Conservation (phyloP, 2,797 vertebrate species). For the Chaetophractus vellerosus region DNA sequence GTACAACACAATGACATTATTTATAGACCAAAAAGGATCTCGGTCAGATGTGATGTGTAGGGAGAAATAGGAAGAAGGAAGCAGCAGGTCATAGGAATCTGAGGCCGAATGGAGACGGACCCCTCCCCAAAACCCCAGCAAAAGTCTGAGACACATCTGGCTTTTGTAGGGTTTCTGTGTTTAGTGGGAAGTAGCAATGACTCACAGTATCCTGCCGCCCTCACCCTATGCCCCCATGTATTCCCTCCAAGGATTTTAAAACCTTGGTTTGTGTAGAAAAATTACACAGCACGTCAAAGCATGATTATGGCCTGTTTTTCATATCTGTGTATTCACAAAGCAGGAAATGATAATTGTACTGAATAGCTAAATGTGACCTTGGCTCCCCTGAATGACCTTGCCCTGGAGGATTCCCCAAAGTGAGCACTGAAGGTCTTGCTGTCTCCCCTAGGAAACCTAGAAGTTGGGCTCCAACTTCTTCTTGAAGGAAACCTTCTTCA, state of each 20-base stretch:
- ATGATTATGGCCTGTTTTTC: constrained; percentile 35
- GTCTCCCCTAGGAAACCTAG: not conserved
- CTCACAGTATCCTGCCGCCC: constrained; percentile 42
- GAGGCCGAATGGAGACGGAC: constrained; percentile 65
- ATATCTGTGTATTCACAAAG: constrained; percentile 19
- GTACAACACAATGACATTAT: constrained; percentile 58
- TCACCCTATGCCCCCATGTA: not conserved
- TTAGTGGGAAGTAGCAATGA: constrained; percentile 64
- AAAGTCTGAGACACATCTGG: constrained; percentile 38
- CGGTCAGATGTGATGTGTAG: not conserved
- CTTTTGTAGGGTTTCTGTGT: constrained; percentile 47
- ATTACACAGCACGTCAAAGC: constrained; percentile 41
- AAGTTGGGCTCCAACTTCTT: not conserved
- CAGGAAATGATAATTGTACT: not conserved
- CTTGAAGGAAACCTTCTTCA: not conserved
- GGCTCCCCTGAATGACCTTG: not conserved
- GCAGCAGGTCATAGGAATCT: not conserved
- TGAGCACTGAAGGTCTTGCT: not conserved
- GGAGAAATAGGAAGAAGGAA: constrained; percentile 73
- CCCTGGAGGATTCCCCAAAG: not conserved
- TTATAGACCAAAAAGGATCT: constrained; percentile 59
- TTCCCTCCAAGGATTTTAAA: constrained; percentile 17
- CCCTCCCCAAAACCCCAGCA: not conserved
- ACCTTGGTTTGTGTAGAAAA: constrained; percentile 67
- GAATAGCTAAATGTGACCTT: not conserved